phyloP scores from a whole-genome alignment of 2,888 invertebrate genomes.

The Plagodis dolabraria region DNA sequence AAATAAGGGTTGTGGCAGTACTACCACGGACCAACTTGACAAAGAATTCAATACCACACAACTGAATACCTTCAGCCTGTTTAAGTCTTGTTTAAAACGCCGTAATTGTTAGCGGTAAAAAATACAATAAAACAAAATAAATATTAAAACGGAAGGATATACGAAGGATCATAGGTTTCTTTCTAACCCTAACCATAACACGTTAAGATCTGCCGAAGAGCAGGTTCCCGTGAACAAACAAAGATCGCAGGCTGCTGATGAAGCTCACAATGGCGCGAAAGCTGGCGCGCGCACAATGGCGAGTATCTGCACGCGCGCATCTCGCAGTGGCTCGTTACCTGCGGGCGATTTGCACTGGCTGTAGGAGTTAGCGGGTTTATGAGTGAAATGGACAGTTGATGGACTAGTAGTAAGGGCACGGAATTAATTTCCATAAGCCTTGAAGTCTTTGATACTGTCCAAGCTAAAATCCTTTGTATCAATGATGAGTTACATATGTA shows the following conservation, averaged over 20 bases:
- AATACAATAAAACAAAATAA: too few relatives aligned
- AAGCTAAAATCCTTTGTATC: not conserved
- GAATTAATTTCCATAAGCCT: too few relatives aligned
- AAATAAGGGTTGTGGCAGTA: too few relatives aligned
- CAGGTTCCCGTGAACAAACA: slow-evolving; percentile 77
- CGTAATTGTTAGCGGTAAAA: too few relatives aligned
- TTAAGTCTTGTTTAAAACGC: too few relatives aligned
- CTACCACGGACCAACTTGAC: too few relatives aligned
- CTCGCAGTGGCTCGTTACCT: slow-evolving; percentile 80
- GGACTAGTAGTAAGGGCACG: not conserved
- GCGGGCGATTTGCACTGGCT: slow-evolving; percentile 69
- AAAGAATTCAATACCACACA: too few relatives aligned
- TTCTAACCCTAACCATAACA: slow-evolving; percentile 17
- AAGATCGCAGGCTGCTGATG: slow-evolving; percentile 74
- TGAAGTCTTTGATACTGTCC: too few relatives aligned
- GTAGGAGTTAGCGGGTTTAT: slow-evolving; percentile 19
- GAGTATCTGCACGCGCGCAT: slow-evolving; percentile 75
- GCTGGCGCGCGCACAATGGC: slow-evolving; percentile 80
- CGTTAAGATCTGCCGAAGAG: slow-evolving; percentile 49
- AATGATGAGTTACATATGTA: slow-evolving; percentile 17
- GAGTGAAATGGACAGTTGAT: slow-evolving; percentile 28
- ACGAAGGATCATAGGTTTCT: too few relatives aligned
- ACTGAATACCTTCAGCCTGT: too few relatives aligned
- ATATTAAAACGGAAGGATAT: too few relatives aligned
- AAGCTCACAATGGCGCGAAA: slow-evolving; percentile 83